Evolutionary conservation across 2,888 invertebrate genomes (phyloP), one percentile per base, ranked within the genome.

Genomic region (Rhamnusium bicolor): DNA sequence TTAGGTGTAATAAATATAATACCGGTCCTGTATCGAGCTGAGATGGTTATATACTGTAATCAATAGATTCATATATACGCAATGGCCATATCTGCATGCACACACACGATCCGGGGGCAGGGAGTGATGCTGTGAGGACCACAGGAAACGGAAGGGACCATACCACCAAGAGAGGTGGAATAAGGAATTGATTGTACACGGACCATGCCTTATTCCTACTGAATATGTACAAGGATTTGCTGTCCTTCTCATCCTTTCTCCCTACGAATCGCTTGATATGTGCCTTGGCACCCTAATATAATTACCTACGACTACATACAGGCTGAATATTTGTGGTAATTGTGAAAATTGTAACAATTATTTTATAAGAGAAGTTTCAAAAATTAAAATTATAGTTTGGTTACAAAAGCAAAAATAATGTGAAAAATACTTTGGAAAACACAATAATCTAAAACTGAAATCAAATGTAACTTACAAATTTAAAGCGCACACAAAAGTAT

Each of bases 181-280:
- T 85, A 85, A 86, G 86, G 86, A 86, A 86, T 85, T 86, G 85
- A 86, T 86, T 86, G 85, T 85, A 85, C 82, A 82, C 82, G 80
- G 84, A 82, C 81, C 80, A 81, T 82, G 83, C 83, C 83, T 79
- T 78, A 80, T 78, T 81, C 85, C 84, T 84, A 75, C 84, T 85
- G 85, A 85, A 85, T 85, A 85, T 85, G 85, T 84, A 85, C 83
- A 84, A 84, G 82, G 76, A 76, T 69, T 75, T 77, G 79, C 79
- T 76, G 79, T 80, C 80, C 79, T 78, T 76, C 73, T 81, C 75
- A 67, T 73, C 67, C 75, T 58, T 73, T 70, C 63, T 72, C 67
- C 61, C 63, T 46, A 66, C 66, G 68, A 77, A 77, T 77, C 75
- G 73, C 75, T 74, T 75, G 72, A 76, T 78, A 72, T 77, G 73